Evolutionary conservation across 2,113 vertebrate species (phyloP).

Genomic region (Thunnus maccoyii): DNA sequence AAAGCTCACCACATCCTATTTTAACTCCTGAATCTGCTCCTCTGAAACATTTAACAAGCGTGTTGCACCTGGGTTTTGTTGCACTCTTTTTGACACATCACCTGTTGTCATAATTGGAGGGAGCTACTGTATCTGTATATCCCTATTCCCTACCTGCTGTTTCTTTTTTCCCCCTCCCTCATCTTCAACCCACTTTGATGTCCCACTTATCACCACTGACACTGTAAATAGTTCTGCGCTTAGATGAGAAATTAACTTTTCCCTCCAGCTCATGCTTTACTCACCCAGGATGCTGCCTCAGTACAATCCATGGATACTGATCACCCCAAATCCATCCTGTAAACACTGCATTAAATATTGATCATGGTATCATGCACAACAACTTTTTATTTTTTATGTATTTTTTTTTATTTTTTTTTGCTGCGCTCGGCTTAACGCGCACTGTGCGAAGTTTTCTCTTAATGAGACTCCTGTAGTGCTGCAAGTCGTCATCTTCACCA

Average conservation of each 20-base stretch:
- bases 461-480: constrained; percentile 60
- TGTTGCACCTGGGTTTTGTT: constrained; percentile 16
- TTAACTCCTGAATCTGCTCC: constrained; percentile 1
- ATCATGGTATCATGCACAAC: constrained; percentile 47
- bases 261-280: constrained; percentile 36
- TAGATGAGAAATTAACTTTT: constrained; percentile 32
- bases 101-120: constrained; percentile 36
- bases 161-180: neutral
- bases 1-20: neutral
- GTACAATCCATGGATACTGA: constrained; percentile 50
- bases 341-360: constrained; percentile 76
- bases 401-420: constrained; percentile 27
- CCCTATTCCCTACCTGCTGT: constrained; percentile 9
- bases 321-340: constrained; percentile 53
- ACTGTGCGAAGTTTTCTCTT: constrained; percentile 41
- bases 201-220: constrained; percentile 46
- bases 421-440: constrained; percentile 37
- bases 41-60: constrained; percentile 22
- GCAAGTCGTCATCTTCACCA: constrained; percentile 29
- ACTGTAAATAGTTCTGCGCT: constrained; percentile 18
- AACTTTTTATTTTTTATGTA: constrained; percentile 20
- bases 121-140: constrained; percentile 5
- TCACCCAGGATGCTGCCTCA: constrained; percentile 51
- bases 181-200: constrained; percentile 45
- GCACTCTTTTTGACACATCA: constrained; percentile 27